A percentile compares a stretch with the other conserved stretches of the same genome.
These are phyloP conservation scores for Lapara coniferarum DNA, from an alignment of 2,888 invertebrate species.

Conservation along the genomic window DNA sequence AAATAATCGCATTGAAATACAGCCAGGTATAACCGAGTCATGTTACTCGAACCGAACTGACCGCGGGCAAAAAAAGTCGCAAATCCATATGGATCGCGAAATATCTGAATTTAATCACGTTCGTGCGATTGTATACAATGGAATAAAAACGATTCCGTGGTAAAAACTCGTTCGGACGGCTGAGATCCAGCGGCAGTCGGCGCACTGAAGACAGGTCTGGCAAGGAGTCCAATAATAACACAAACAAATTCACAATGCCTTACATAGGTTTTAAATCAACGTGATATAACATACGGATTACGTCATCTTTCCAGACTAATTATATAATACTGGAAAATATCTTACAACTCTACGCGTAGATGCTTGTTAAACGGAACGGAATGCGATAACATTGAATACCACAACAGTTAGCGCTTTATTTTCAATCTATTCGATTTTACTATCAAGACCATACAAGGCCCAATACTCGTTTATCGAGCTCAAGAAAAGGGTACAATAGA, in stretches of 20 bases:
- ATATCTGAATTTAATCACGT: constrained; percentile 46
- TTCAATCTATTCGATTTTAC: constrained; percentile 3
- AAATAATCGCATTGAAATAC: not conserved
- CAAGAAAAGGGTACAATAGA: not conserved
- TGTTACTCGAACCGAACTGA: constrained; percentile 39
- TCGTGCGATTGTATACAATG: constrained; percentile 46
- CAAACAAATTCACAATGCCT: not conserved
- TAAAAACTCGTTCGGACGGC: constrained; percentile 45
- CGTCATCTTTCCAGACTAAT: not conserved
- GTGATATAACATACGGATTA: constrained; percentile 1
- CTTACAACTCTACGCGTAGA: not conserved
- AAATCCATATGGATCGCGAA: constrained; percentile 44
- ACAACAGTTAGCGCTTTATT: not conserved
- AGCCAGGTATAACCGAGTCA: not conserved
- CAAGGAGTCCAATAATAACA: constrained; percentile 17
- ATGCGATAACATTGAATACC: not conserved
- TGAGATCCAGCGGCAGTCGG: constrained; percentile 32
- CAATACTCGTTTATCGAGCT: not conserved
- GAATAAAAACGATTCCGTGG: constrained; percentile 38
- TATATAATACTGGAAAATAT: not conserved
- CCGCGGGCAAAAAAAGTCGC: constrained; percentile 43
- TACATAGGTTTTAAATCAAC: not conserved
- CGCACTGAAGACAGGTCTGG: constrained; percentile 25
- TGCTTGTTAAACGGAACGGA: not conserved
- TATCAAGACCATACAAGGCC: not conserved